A percentile compares a stretch with the other conserved stretches of the same genome.
Conservation (phyloP, 2,797 vertebrate genomes). For the Tenualosa ilisha region DNA sequence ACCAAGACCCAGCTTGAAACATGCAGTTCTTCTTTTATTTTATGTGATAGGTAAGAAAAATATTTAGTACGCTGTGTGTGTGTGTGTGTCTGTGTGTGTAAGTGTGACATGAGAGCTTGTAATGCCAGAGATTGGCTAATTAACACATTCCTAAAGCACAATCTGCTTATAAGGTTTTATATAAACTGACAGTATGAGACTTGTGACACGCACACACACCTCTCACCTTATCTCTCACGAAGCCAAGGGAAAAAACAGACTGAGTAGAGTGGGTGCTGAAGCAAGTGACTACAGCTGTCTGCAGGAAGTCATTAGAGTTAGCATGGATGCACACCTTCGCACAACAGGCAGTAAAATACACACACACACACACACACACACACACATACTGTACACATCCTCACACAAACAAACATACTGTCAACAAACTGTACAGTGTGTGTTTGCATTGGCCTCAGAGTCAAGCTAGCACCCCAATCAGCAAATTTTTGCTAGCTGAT, state of each 20-base stretch:
- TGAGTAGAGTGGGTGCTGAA: background rate
- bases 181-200: background rate
- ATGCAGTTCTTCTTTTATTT: too few species aligned
- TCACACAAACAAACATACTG: too few species aligned
- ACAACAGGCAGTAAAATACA: too few species aligned
- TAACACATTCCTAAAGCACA: conserved; percentile 11
- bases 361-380: too few species aligned
- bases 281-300: background rate
- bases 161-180: background rate
- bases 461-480: too few species aligned
- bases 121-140: background rate
- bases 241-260: background rate
- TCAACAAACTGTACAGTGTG: too few species aligned
- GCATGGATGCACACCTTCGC: background rate
- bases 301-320: background rate
- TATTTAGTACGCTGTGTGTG: background rate
- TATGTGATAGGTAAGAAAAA: background rate
- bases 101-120: background rate
- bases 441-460: too few species aligned
- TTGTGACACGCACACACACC: background rate
- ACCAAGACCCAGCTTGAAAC: background rate
- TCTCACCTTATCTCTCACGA: background rate
- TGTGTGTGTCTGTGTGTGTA: background rate
- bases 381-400: background rate
- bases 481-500: too few species aligned